Percentiles rank a stretch among this genome's conserved stretches.
Evolutionary conservation across 2,113 vertebrate species (phyloP).

Genomic region (Lipotes vexillifer): DNA sequence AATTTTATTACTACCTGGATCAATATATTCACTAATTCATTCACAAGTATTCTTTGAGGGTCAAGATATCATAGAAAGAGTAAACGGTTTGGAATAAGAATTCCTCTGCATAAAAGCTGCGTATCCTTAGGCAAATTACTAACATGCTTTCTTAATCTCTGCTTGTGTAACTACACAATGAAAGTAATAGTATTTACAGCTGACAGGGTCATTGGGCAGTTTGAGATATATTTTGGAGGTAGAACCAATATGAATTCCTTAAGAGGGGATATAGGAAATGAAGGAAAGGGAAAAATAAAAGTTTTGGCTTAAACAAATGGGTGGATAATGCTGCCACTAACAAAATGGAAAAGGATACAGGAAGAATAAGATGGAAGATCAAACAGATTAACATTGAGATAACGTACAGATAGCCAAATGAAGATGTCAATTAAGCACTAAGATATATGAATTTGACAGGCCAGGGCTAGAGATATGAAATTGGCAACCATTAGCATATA

Average conservation of each 20-base stretch:
- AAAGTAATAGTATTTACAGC: not conserved
- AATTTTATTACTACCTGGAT: conserved; percentile 17
- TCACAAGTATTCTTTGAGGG: not conserved
- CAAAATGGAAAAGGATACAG: not conserved
- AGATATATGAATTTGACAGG: not conserved
- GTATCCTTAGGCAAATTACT: not conserved
- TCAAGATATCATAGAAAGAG: not conserved
- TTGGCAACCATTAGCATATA: not conserved
- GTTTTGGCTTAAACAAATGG: not conserved
- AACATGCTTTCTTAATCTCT: not conserved
- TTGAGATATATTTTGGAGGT: not conserved
- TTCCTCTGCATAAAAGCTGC: not conserved
- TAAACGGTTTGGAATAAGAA: not conserved
- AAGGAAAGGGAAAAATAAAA: not conserved
- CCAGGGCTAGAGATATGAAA: not conserved
- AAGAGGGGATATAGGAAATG: not conserved
- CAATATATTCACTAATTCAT: not conserved
- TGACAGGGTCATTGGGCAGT: not conserved
- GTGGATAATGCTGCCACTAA: not conserved
- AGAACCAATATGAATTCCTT: not conserved
- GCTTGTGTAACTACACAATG: not conserved
- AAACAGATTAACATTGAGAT: not conserved
- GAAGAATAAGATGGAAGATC: not conserved
- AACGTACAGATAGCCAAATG: not conserved
- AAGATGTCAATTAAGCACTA: not conserved